Conservation (phyloP, 2,888 invertebrate genomes). For the Andrena flavipes region DNA sequence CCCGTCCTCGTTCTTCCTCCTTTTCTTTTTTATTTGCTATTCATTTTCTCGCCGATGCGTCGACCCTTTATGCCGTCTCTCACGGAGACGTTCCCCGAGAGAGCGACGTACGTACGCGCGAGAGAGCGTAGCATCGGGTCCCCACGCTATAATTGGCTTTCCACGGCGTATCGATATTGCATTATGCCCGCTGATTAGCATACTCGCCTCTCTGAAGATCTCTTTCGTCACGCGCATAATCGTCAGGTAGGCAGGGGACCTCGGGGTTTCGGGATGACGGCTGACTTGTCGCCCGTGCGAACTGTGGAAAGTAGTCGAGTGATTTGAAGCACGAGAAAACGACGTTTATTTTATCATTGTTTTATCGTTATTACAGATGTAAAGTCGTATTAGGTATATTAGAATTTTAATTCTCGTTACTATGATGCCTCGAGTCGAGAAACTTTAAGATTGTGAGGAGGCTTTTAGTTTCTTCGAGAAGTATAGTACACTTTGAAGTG, state of each 20-base stretch:
- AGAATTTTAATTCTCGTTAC: background rate
- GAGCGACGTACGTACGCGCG: slow-evolving; percentile 27
- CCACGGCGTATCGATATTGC: slow-evolving; percentile 73
- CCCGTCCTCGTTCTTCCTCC: slow-evolving; percentile 50
- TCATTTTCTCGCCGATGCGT: slow-evolving; percentile 58
- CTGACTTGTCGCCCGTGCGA: slow-evolving; percentile 25
- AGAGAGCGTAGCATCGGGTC: slow-evolving; percentile 56
- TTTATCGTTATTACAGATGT: background rate
- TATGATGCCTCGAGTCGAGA: too few relatives aligned
- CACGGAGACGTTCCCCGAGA: slow-evolving; percentile 47
- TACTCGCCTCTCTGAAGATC: slow-evolving; percentile 80
- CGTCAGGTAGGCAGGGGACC: slow-evolving; percentile 59
- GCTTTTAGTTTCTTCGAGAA: too few relatives aligned
- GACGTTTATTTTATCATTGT: background rate
- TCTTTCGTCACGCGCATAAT: slow-evolving; percentile 83
- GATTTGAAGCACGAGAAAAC: background rate
- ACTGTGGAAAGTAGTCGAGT: background rate
- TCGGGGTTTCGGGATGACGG: slow-evolving; percentile 11
- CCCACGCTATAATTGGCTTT: slow-evolving; percentile 83
- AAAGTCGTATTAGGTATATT: background rate
- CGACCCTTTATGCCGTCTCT: slow-evolving; percentile 27
- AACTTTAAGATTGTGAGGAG: too few relatives aligned
- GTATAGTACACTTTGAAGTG: too few relatives aligned
- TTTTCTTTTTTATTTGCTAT: slow-evolving; percentile 59
- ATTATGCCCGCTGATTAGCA: slow-evolving; percentile 80